Percentiles rank a stretch among this genome's conserved stretches.
Conservation (phyloP, 2,797 vertebrate genomes). For the Pterois miles region DNA sequence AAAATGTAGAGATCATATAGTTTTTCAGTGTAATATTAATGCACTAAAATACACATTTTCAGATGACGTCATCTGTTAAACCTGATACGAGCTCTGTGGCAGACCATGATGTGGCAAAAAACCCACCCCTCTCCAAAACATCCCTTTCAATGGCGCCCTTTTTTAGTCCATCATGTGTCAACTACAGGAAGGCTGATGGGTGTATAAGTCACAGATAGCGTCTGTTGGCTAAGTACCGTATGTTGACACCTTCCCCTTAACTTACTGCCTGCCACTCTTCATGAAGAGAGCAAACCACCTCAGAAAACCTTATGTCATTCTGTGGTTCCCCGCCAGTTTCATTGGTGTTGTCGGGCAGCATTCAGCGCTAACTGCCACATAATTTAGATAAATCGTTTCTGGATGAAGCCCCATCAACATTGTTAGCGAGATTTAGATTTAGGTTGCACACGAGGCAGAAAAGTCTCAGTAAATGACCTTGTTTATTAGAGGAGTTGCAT, state of each 20-base stretch:
- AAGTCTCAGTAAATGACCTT: conserved; percentile 32
- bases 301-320: neutral
- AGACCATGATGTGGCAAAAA: conserved; percentile 11
- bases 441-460: conserved; percentile 44
- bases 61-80: neutral
- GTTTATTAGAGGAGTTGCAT: conserved; percentile 41
- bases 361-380: conserved; percentile 1
- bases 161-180: conserved; percentile 32
- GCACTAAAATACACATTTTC: neutral
- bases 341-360: neutral
- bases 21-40: neutral
- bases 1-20: neutral
- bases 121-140: conserved; percentile 4
- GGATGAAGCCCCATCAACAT: conserved; percentile 43
- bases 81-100: neutral
- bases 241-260: conserved; percentile 39
- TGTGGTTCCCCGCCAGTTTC: neutral
- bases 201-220: conserved; percentile 12
- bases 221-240: conserved; percentile 23
- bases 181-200: conserved; percentile 40
- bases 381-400: conserved; percentile 46
- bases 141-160: conserved; percentile 20
- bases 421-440: conserved; percentile 38
- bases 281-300: neutral
- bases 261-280: neutral